Evolutionary conservation across 30 jellyfish, hydroid and myxozoan species (phyloP), one percentile per base, ranked within the genome.

Genomic region (Cassiopea andromeda): DNA sequence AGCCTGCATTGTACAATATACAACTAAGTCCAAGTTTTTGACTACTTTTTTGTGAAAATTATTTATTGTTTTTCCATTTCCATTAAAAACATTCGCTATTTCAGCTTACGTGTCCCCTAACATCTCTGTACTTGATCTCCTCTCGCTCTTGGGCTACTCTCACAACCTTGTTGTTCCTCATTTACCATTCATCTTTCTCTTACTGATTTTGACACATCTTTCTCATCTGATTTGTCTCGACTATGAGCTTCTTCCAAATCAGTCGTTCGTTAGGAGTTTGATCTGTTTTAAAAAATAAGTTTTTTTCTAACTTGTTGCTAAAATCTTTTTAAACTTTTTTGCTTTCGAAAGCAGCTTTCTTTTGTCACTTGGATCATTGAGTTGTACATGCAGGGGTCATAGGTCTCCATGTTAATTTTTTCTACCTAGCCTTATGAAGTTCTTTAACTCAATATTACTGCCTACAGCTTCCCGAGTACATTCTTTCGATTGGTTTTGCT

Each of bases 131-230:
- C 49, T 73, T 71, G 93, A 27, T 27, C 76, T 72, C 12, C 83
- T 75, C 57, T 7, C 48, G 87, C 19, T 75, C 17, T 85, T 85
- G 18, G 93, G n/a, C 44, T 54, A 75, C 85, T 83, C 85, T 74
- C 58, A 64, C 93, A 27, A 86, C 93, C 46, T 86, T 74, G 86
- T 69, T 18, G 89, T 86, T 74, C 60, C 93, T 85, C 73, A 71
- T 71, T 45, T 71, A 87, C 87, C 80, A 85, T 45, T 50, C 73
- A 15, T 74, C 88, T 45, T 74, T 75, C 88, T 86, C 83, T 70
- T 75, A 74, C 88, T 75, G 60, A 59, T 45, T 54, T 75, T 86
- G 88, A 73, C 88, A 86, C 89, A 12, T 38, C 50, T 44, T 89
- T 84, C 85, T 84, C 57, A 16, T 57, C 85, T 72, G 86, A 73